Conservation (phyloP, 92 coral and sea anemone species). For the Montipora capitata region DNA sequence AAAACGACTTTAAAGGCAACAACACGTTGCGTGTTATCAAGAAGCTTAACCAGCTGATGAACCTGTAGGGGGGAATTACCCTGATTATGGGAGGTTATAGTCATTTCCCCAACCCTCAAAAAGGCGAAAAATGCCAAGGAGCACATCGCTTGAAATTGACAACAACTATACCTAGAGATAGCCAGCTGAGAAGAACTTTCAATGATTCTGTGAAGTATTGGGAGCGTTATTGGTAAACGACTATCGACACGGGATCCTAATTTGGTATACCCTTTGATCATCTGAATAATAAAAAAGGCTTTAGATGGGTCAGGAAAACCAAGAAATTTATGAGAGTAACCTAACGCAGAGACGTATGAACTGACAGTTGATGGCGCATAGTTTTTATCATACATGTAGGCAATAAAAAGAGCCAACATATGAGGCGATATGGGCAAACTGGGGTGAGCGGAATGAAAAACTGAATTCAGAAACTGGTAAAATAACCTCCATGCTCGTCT, state of each 20-base stretch:
- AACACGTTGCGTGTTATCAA: background rate
- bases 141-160: conserved; percentile 24
- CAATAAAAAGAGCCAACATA: background rate
- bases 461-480: background rate
- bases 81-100: background rate
- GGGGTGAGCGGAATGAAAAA: background rate
- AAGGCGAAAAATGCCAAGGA: conserved; percentile 44
- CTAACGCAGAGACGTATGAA: conserved; percentile 4
- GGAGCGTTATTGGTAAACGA: conserved; percentile 45
- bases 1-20: conserved; percentile 10
- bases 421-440: background rate
- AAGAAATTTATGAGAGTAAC: background rate
- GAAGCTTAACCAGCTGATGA: background rate
- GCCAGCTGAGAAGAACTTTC: background rate
- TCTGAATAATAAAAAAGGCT: background rate
- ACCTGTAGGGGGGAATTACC: background rate
- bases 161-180: background rate
- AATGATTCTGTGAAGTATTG: background rate
- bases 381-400: background rate
- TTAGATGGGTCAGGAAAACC: background rate
- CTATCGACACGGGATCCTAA: background rate
- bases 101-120: conserved; percentile 35
- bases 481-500: conserved; percentile 66
- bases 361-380: conserved; percentile 1
- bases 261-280: conserved; percentile 30